phyloP scores from a whole-genome alignment of 2,888 invertebrate genomes.

The Chrysolina americana region DNA sequence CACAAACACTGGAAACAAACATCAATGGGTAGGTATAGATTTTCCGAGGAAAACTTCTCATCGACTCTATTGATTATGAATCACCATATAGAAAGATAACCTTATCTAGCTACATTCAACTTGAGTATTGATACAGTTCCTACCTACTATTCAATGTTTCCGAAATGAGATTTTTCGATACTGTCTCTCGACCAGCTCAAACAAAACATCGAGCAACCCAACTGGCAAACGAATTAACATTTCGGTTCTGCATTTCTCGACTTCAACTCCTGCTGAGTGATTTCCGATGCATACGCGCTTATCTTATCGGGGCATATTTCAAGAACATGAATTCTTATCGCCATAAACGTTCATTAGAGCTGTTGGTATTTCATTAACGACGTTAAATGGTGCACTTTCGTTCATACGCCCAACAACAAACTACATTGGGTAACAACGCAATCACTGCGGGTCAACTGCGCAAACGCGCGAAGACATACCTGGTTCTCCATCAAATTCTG shows the following conservation, averaged over 20 bases:
- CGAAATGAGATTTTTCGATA: too few species aligned
- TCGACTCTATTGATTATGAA: background rate
- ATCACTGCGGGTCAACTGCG: background rate
- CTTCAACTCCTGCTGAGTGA: background rate
- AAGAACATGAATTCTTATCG: background rate
- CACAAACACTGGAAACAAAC: background rate
- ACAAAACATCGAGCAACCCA: too few species aligned
- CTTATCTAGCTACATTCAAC: background rate
- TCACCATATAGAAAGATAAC: background rate
- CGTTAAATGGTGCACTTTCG: conserved; percentile 1
- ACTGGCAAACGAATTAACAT: background rate
- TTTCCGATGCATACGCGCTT: background rate
- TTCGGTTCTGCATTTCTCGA: background rate
- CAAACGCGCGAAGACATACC: conserved; percentile 51
- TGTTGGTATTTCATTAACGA: background rate
- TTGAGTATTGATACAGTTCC: background rate
- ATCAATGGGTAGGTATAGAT: background rate
- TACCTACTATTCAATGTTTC: background rate
- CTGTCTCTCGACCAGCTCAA: too few species aligned
- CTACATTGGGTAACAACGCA: background rate
- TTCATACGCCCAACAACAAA: background rate
- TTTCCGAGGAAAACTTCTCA: background rate
- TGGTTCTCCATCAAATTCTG: conserved; percentile 69
- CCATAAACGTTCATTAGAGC: background rate
- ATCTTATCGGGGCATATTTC: background rate